Evolutionary conservation across 2,797 vertebrate genomes (phyloP).

Genomic region (Halcyon chelicuti): DNA sequence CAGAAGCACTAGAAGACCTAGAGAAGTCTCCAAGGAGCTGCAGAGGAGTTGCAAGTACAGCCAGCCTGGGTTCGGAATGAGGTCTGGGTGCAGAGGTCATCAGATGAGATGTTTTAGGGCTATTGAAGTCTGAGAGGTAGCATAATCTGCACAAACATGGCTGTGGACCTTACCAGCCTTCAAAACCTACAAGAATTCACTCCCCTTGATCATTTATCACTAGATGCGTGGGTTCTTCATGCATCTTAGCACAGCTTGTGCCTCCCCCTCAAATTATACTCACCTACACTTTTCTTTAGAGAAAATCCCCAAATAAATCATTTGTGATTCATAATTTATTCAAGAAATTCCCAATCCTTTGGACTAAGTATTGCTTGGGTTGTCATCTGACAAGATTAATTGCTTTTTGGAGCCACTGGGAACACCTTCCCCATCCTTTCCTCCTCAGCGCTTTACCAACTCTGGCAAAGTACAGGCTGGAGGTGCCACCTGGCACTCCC

Average conservation of each 20-base stretch:
- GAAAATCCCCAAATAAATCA: slow-evolving; percentile 26
- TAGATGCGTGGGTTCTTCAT: not conserved
- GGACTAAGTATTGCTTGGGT: not conserved
- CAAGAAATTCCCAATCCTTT: not conserved
- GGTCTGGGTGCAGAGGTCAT: not conserved
- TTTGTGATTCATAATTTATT: slow-evolving; percentile 23
- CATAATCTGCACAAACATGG: not conserved
- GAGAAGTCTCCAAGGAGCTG: fast-evolving
- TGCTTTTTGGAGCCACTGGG: not conserved
- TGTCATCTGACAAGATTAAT: slow-evolving; percentile 34
- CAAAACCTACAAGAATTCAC: not conserved
- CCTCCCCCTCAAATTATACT: slow-evolving; percentile 1
- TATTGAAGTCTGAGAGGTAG: not conserved
- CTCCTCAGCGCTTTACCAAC: not conserved
- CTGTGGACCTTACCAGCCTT: not conserved
- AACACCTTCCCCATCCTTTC: not conserved
- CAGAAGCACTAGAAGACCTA: not conserved
- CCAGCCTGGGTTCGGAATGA: not conserved
- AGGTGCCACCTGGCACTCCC: slow-evolving; percentile 18
- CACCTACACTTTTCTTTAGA: not conserved
- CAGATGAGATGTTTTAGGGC: not conserved
- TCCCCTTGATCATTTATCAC: not conserved
- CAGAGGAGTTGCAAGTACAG: not conserved
- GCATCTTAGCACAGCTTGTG: not conserved
- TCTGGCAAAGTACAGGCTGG: not conserved